Conservation (phyloP, 2,888 invertebrate species). For the Listrodromus nycthemerus region DNA sequence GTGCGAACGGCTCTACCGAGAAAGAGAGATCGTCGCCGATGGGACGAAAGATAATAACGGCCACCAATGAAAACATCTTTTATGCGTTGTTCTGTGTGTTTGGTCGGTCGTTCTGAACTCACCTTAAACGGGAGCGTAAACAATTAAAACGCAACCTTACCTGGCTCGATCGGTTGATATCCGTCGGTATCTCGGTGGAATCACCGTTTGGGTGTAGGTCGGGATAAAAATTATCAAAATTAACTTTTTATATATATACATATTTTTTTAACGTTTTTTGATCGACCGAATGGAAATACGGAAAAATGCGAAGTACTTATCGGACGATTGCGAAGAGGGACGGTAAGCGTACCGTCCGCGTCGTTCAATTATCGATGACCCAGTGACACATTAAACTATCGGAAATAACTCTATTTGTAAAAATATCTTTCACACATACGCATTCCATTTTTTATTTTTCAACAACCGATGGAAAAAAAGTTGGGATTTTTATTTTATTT, state of each 20-base stretch:
- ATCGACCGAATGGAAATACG: neutral
- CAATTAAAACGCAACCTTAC: neutral
- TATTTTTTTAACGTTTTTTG: neutral
- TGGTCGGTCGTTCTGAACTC: neutral
- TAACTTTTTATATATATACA: no score
- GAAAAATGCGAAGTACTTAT: neutral
- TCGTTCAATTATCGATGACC: slow-evolving; percentile 7
- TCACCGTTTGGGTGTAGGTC: neutral
- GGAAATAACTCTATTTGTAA: neutral
- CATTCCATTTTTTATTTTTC: neutral
- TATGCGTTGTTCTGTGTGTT: neutral
- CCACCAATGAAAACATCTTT: neutral
- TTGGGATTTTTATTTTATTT: neutral
- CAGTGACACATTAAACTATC: slow-evolving; percentile 9
- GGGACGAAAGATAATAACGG: slow-evolving; percentile 1
- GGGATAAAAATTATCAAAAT: neutral
- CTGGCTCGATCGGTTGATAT: neutral
- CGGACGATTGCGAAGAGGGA: slow-evolving; percentile 5
- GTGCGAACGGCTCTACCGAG: neutral
- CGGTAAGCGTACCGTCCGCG: neutral
- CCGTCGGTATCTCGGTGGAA: neutral
- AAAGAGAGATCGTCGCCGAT: slow-evolving; percentile 7
- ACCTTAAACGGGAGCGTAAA: neutral
- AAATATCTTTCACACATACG: neutral
- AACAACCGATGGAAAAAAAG: neutral